A percentile compares a stretch with the other conserved stretches of the same genome.
Evolutionary conservation across 2,113 vertebrate species (phyloP).

Genomic region (Tragelaphus scriptus): DNA sequence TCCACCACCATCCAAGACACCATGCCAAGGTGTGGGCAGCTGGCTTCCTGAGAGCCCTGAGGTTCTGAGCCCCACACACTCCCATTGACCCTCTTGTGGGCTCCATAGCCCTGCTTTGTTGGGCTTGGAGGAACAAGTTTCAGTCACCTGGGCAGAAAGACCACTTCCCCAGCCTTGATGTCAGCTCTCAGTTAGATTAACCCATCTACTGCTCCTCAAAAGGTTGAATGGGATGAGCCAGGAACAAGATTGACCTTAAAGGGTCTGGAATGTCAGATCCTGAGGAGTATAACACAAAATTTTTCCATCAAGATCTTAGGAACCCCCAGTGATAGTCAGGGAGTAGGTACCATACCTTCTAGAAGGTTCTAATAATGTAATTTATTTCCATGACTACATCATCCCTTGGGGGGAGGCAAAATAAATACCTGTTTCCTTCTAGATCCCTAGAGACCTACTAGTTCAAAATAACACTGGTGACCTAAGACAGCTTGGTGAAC

Average conservation of each 20-base stretch:
- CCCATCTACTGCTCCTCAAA: neutral
- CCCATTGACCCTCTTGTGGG: neutral
- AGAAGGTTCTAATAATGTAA: neutral
- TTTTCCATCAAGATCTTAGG: neutral
- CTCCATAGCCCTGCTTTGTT: rapidly evolving
- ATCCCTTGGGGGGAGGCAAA: neutral
- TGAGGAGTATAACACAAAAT: neutral
- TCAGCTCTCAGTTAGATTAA: neutral
- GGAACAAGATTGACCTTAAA: neutral
- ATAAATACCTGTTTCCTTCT: neutral
- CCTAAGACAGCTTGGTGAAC: neutral
- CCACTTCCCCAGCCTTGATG: neutral
- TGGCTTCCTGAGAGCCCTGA: neutral
- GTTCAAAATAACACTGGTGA: neutral
- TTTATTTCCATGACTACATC: neutral
- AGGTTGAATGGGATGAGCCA: neutral
- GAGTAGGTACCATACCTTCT: neutral
- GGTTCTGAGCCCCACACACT: neutral
- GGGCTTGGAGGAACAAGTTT: neutral
- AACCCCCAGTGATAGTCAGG: neutral
- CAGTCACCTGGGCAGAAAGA: neutral
- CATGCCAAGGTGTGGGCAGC: neutral
- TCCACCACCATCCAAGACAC: neutral
- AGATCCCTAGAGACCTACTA: neutral
- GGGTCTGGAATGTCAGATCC: neutral